Evolutionary conservation across 2,888 invertebrate species (phyloP).

Genomic region (Taphrorychus bicolor): DNA sequence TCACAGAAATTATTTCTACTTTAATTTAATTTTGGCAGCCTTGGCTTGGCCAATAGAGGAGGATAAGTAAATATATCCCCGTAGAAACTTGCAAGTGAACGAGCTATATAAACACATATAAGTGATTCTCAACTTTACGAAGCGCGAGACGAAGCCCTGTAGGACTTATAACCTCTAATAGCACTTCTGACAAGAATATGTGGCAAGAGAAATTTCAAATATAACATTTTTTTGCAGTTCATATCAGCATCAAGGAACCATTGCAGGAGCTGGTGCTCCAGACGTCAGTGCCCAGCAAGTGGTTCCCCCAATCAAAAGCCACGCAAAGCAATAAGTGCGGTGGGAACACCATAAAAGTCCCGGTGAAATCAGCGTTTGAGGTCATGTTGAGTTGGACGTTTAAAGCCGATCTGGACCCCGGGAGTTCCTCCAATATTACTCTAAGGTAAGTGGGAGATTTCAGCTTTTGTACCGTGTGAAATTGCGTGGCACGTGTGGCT

Average conservation of each 20-base stretch:
- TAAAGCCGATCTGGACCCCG: conserved; percentile 41
- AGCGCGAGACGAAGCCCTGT: no score
- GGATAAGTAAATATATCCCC: no score
- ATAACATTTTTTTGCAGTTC: conserved; percentile 44
- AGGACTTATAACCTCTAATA: no score
- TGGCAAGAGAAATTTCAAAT: no score
- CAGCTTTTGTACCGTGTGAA: not conserved
- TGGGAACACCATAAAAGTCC: conserved; percentile 29
- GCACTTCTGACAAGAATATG: no score
- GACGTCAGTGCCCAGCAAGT: conserved; percentile 44
- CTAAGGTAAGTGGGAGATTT: conserved; percentile 52
- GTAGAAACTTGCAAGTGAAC: no score
- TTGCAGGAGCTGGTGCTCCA: conserved; percentile 45
- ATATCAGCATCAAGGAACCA: conserved; percentile 36
- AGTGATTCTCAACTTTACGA: no score
- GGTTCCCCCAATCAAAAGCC: conserved; percentile 42
- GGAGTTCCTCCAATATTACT: conserved; percentile 47
- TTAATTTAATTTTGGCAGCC: no score
- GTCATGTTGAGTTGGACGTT: conserved; percentile 52
- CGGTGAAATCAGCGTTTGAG: conserved; percentile 17
- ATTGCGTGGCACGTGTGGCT: not conserved
- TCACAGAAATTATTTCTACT: no score
- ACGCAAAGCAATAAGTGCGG: conserved; percentile 45
- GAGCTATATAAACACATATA: no score
- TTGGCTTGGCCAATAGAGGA: no score